Conservation (phyloP, 2,797 vertebrate genomes). For the Gambelia wislizenii region DNA sequence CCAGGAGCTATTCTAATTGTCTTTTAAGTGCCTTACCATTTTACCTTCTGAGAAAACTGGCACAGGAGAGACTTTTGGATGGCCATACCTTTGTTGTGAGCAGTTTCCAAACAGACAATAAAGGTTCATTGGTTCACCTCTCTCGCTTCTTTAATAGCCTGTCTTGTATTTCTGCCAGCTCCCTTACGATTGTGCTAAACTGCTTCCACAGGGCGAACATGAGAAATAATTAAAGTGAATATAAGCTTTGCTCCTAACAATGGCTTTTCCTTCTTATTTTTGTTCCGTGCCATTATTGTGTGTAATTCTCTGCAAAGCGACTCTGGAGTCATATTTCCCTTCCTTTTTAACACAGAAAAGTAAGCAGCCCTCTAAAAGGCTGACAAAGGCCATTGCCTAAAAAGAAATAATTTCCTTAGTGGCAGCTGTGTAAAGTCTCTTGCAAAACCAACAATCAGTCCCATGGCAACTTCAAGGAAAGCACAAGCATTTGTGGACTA, state of each 20-base stretch:
- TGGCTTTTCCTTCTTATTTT: not conserved
- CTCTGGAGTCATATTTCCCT: not conserved
- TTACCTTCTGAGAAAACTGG: constrained; percentile 29
- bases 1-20: not conserved
- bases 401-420: not conserved
- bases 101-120: constrained; percentile 32
- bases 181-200: constrained; percentile 29
- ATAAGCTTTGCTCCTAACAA: not conserved
- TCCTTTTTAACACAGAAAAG: not conserved
- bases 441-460: not conserved
- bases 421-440: not conserved
- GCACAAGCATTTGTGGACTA: not conserved
- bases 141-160: constrained; percentile 15
- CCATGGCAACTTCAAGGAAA: not conserved
- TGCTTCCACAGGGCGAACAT: constrained; percentile 10
- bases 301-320: not conserved
- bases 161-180: constrained; percentile 38
- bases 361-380: not conserved
- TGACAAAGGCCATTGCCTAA: not conserved
- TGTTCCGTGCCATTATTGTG: constrained; percentile 13
- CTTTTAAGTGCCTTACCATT: constrained; percentile 13
- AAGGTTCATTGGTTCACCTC: constrained; percentile 14
- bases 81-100: constrained; percentile 37
- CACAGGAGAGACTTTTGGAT: constrained; percentile 26
- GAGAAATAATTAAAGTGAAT: constrained; percentile 34